phyloP scores from a whole-genome alignment of 1,140 invertebrate species.

The Aphidius gifuensis region DNA sequence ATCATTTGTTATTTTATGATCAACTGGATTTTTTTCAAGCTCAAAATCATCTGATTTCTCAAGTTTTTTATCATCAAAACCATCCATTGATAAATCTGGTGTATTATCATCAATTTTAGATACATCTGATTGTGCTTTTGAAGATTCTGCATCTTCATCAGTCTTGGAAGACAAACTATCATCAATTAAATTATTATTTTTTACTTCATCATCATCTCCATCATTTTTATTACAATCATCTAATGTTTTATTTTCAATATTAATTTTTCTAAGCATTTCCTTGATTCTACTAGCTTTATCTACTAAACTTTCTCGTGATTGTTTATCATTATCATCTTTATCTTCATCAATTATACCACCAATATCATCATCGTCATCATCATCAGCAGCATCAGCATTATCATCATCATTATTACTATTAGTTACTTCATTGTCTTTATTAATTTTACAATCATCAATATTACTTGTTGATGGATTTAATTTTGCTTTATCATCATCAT shows the following conservation, averaged over 20 bases:
- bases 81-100: neutral
- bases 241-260: too few relatives aligned
- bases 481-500: neutral
- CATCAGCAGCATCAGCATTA: conserved; percentile 4
- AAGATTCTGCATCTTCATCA: too few relatives aligned
- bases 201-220: too few relatives aligned
- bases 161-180: too few relatives aligned
- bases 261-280: too few relatives aligned
- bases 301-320: neutral
- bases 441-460: conserved; percentile 15
- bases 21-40: conserved; percentile 1
- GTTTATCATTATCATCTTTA: conserved; percentile 2
- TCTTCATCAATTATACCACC: conserved; percentile 8
- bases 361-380: conserved; percentile 18
- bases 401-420: conserved; percentile 12
- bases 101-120: neutral
- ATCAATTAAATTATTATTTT: too few relatives aligned
- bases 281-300: too few relatives aligned
- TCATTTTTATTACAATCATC: too few relatives aligned
- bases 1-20: neutral
- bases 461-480: neutral
- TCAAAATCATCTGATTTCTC: conserved; percentile 10
- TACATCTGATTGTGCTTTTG: neutral
- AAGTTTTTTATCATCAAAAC: neutral
- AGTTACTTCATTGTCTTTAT: conserved; percentile 16